Conservation (phyloP, 2,113 vertebrate species). For the Ctenodactylus gundi region DNA sequence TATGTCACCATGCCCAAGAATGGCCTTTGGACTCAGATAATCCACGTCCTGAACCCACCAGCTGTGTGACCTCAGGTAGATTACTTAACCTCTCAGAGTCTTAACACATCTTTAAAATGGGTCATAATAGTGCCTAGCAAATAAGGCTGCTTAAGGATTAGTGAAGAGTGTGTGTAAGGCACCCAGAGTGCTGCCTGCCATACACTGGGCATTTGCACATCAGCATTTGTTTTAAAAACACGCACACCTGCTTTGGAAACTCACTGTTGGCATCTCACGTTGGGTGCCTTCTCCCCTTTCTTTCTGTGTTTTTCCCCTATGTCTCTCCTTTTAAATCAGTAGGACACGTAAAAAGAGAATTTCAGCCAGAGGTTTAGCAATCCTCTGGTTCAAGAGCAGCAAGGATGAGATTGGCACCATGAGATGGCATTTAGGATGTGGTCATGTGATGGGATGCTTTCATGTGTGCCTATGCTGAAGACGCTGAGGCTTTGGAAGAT, state of each 20-base stretch:
- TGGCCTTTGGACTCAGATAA: background rate
- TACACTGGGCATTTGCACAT: background rate
- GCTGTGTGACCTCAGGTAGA: background rate
- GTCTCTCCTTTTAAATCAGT: slow-evolving; percentile 5
- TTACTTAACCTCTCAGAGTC: background rate
- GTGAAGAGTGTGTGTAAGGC: background rate
- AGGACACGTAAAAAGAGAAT: slow-evolving; percentile 43
- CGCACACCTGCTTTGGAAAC: background rate
- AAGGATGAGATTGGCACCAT: background rate
- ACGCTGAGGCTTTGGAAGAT: background rate
- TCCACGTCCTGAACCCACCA: background rate
- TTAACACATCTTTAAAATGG: background rate
- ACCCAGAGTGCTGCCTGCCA: background rate
- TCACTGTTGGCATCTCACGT: background rate
- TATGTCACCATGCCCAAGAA: too few relatives aligned
- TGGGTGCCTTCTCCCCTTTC: background rate
- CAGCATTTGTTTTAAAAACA: slow-evolving; percentile 21
- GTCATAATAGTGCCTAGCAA: background rate
- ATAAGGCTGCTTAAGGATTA: background rate
- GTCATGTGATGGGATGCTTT: background rate
- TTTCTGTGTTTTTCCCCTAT: too few relatives aligned
- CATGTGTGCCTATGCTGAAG: background rate
- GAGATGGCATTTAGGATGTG: background rate
- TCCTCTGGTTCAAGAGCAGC: background rate
- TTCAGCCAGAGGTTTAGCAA: background rate